A percentile compares a stretch with the other conserved stretches of the same genome.
phyloP scores from a whole-genome alignment of 1,140 invertebrate genomes.

The Ectropis grisescens region DNA sequence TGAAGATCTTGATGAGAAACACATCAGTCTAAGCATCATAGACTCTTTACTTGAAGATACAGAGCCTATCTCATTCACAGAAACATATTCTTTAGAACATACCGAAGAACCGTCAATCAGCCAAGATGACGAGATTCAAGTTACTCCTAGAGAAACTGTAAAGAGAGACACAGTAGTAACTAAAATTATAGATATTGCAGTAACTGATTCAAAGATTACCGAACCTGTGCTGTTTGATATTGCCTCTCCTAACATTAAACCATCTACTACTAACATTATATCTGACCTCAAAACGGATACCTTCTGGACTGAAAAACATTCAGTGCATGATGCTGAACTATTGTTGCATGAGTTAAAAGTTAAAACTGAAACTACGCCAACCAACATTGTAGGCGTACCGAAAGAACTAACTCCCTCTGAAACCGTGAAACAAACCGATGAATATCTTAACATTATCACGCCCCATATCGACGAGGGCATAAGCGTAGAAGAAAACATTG shows the following conservation, averaged over 20 bases:
- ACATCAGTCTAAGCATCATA: constrained; percentile 22
- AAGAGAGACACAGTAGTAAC: constrained; percentile 2
- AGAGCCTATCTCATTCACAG: constrained; percentile 13
- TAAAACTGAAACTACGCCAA: constrained; percentile 16
- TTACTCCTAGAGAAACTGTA: constrained; percentile 2
- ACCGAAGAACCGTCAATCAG: constrained; percentile 7
- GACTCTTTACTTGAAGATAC: constrained; percentile 20
- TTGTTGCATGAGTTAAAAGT: constrained; percentile 16
- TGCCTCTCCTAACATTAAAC: constrained; percentile 31
- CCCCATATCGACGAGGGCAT: constrained; percentile 5
- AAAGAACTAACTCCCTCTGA: constrained; percentile 1
- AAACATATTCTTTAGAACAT: constrained; percentile 12
- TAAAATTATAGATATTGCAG: background rate
- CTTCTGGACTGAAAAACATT: constrained; percentile 43
- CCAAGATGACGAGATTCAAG: constrained; percentile 8
- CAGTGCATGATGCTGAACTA: constrained; percentile 41
- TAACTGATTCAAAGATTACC: background rate
- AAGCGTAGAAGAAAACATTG: constrained; percentile 46
- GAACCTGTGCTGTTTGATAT: no score
- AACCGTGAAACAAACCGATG: no score
- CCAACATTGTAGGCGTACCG: constrained; percentile 9
- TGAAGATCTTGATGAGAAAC: constrained; percentile 14
- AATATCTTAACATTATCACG: background rate
- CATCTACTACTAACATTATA: constrained; percentile 28
- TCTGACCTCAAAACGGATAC: constrained; percentile 34